Percentiles rank a stretch among this genome's conserved stretches.
phyloP scores from a whole-genome alignment of 2,113 vertebrate genomes.

The Cyprinus carpio region DNA sequence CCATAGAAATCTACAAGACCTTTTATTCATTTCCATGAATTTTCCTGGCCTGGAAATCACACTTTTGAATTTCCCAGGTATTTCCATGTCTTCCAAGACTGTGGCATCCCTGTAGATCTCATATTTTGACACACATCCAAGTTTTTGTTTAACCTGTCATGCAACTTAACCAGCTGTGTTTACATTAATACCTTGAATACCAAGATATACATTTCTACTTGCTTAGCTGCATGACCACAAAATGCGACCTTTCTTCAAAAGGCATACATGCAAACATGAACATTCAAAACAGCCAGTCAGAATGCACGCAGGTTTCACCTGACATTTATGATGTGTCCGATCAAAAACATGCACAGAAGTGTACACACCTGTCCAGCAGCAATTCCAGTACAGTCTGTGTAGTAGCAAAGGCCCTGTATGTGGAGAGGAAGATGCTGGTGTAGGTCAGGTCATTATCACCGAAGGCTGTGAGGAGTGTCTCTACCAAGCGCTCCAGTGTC shows the following conservation, averaged over 20 bases:
- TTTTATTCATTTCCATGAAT: neutral
- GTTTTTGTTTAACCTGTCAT: neutral
- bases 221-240: neutral
- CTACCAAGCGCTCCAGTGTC: slow-evolving; percentile 92
- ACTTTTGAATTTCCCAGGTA: neutral
- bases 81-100: neutral
- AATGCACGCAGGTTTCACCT: neutral
- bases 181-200: neutral
- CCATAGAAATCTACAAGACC: neutral
- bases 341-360: neutral
- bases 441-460: slow-evolving; percentile 95
- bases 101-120: neutral
- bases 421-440: slow-evolving; percentile 93
- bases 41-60: neutral
- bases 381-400: slow-evolving; percentile 85
- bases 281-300: neutral
- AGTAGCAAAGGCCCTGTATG: slow-evolving; percentile 87
- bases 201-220: neutral
- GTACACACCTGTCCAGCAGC: slow-evolving; percentile 84
- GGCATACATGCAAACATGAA: neutral
- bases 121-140: neutral
- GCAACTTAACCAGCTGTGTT: neutral
- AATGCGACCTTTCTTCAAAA: neutral
- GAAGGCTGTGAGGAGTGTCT: slow-evolving; percentile 90
- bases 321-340: too few relatives aligned